These are phyloP conservation scores for Hafferia zeledoni DNA, from an alignment of 2,797 vertebrate species.

Conservation along the genomic window DNA sequence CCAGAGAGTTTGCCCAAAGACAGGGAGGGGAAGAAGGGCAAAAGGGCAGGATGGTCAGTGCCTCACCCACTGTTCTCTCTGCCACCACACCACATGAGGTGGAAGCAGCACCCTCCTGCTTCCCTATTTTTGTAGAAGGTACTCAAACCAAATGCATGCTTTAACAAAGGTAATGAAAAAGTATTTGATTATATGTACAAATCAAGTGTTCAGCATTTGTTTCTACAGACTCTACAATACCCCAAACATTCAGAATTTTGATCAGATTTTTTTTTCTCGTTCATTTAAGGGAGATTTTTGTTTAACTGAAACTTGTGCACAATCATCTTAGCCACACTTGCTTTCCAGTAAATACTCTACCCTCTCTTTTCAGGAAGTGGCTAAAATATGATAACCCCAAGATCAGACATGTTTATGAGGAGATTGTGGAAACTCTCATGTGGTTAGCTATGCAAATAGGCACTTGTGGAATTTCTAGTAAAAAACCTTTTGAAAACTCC, in stretches of 20 bases:
- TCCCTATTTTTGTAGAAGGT: not conserved
- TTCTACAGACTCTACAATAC: not conserved
- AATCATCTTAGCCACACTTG: not conserved
- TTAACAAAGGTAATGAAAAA: not conserved
- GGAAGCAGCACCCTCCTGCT: not conserved
- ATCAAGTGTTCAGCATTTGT: not conserved
- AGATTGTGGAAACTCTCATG: not conserved
- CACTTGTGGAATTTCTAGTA: not conserved
- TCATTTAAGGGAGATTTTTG: not conserved
- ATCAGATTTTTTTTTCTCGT: not conserved
- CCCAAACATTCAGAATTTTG: not conserved
- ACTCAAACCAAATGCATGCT: not conserved
- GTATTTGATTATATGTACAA: not conserved
- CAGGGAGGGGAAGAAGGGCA: not conserved
- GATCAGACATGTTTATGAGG: not conserved
- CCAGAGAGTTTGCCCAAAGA: not conserved
- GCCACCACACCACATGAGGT: not conserved
- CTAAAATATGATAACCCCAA: not conserved
- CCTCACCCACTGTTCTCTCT: not conserved
- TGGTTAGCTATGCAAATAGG: not conserved
- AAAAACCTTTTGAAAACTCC: not conserved
- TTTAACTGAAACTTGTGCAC: not conserved
- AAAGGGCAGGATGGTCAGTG: not conserved
- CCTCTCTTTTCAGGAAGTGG: not conserved
- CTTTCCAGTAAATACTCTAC: not conserved